phyloP scores from a whole-genome alignment of 2,113 vertebrate species.

The Zootoca vivipara region DNA sequence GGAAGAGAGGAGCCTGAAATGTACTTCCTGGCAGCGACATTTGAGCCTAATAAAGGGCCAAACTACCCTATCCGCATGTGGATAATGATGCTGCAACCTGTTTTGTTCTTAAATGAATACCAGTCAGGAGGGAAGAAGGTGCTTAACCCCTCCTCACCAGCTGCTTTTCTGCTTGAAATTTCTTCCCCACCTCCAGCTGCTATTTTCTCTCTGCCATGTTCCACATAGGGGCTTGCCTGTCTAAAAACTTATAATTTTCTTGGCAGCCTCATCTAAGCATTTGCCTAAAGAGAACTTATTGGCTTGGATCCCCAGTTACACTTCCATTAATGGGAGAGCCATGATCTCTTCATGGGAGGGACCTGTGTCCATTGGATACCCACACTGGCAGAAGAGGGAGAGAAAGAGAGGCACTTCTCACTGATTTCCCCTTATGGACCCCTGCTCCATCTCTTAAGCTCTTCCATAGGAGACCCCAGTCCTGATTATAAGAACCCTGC shows the following conservation, averaged over 20 bases:
- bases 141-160: neutral
- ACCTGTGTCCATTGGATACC: no score
- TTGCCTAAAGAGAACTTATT: neutral
- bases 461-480: neutral
- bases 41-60: neutral
- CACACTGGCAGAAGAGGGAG: neutral
- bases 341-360: neutral
- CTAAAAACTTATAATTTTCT: neutral
- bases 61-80: no score
- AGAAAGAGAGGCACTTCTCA: neutral
- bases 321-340: neutral
- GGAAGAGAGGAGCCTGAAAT: neutral
- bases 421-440: neutral
- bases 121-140: neutral
- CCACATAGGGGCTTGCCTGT: neutral
- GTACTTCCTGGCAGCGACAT: no score
- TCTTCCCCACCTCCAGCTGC: neutral
- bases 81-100: neutral
- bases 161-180: neutral
- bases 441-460: neutral
- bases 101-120: neutral
- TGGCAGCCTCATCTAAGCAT: neutral
- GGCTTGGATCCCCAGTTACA: neutral
- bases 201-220: neutral
- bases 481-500: neutral